Base-by-base conservation (phyloP, 1,140 invertebrate species). In the Bicyclus anynana region DNA sequence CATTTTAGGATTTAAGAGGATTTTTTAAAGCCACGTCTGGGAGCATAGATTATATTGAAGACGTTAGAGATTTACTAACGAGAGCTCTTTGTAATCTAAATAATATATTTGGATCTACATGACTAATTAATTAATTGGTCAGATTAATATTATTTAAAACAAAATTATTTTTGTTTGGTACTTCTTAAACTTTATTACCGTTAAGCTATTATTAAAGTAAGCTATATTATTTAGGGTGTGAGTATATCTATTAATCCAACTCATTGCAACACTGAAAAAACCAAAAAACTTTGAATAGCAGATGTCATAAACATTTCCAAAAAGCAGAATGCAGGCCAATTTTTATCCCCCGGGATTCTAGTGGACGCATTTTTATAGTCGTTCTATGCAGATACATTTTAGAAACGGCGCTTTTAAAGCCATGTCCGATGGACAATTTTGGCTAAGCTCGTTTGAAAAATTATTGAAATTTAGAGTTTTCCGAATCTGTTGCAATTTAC, bases 291-390 rank as follows among this genome's bases (percentile, higher is more conserved):
- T n/a, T n/a, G n/a, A n/a, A n/a, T n/a, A n/a, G n/a, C n/a, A n/a
- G 38, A 64, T 57, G 59, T 61, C 54, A 57, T 67, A 61, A 64
- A 67, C 54, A 64, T 61, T 10, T 58, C 53, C 58, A 64, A 67
- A 58, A 67, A 67, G 26, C 38, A 40, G 35, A 53, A 47, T 58
- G 33, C 49, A 27, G 59, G 61, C 61, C 60, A 60, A 67, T 57
- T 55, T 23, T 67, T 58, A 67, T 67, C 59, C 59, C 27, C 47
- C 16, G 59, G 59, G 59, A 62, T 62, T 62, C 44, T 51, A 47
- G 48, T 37, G 40, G 33, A 55, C 49, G 59, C 42, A 47, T 55
- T 62, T 37, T 62, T 62, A 56, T 62, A 62, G 59, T 16, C 14
- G 44, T 17, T 40, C 53, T 56, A 53, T 49, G 59, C 59, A 51